Conservation (phyloP, 1,140 invertebrate species). For the Maniola jurtina region DNA sequence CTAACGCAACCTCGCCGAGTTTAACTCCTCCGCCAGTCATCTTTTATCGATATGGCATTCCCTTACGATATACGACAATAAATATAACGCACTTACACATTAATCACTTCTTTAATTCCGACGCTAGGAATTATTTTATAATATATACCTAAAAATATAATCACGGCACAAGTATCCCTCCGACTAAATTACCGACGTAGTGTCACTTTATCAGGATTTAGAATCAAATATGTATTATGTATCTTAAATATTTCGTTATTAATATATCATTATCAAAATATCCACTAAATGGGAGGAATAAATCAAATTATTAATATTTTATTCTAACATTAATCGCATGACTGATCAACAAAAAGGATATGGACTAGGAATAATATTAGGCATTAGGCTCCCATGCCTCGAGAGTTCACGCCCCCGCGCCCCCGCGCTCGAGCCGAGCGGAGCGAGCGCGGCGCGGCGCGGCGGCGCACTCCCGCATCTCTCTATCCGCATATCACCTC, state of each 20-base stretch:
- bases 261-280: constrained; percentile 80
- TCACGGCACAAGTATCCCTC: constrained; percentile 79
- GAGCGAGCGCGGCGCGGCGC: constrained; percentile 16
- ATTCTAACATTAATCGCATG: constrained; percentile 78
- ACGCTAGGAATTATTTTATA: constrained; percentile 79
- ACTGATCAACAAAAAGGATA: constrained; percentile 78
- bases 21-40: constrained; percentile 76
- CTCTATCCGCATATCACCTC: constrained; percentile 69
- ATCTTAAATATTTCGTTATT: constrained; percentile 79
- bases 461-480: constrained; percentile 49
- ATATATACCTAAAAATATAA: constrained; percentile 80
- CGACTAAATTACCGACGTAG: constrained; percentile 78
- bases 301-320: constrained; percentile 78
- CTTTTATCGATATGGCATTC: constrained; percentile 79
- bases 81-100: constrained; percentile 79
- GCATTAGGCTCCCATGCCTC: constrained; percentile 69
- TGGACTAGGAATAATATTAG: constrained; percentile 78
- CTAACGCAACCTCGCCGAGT: constrained; percentile 54
- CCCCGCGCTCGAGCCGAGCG: constrained; percentile 27
- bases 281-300: constrained; percentile 79
- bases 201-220: constrained; percentile 79
- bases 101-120: constrained; percentile 79
- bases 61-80: constrained; percentile 78
- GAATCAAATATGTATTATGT: constrained; percentile 79
- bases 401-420: constrained; percentile 40